Base-by-base conservation (phyloP, 1,140 invertebrate species). In the Leucophenga varia region DNA sequence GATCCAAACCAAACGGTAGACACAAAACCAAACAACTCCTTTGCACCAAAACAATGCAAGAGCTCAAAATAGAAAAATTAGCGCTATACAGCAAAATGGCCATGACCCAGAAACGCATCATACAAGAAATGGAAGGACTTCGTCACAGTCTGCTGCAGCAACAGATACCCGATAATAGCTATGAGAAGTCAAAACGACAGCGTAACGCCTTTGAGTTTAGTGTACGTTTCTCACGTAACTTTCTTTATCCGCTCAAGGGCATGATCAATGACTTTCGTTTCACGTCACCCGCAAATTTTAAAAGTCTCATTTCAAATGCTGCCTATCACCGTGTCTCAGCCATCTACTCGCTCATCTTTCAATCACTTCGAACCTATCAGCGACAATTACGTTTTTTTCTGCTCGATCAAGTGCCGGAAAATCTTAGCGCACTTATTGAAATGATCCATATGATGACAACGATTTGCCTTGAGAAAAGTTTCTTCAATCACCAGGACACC, bases 391-490 rank as follows among this genome's bases (percentile, higher is more conserved):
- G 68, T 2, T 72, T 47, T 43, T 72, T 72, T 6, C 50, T 72
- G 25, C 50, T 72, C 7, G 61, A 65, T 42, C 64, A 65, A 43
- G 68, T 72, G 48, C 61, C 68, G 4, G 64, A 72, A 38, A 72
- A 72, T 42, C 32, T 72, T 46, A 63, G 55, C 35, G 61, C 64
- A 8, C 50, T 72, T 21, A 59, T 72, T 9, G 68, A 72, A 39
- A 69, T 72, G 64, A 56, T 72, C 38, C 60, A 63, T 32, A 55
- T 57, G 7, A n/a, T 64, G 37, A 69, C 59, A 35, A 69, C 49
- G 18, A 46, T 61, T 7, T 72, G 68, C n/a, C 19, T 72, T 38
- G 61, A 72, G 0, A 72, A 72, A 48, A 43, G 52, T 16, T 49
- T 72, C 3, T 52, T 72, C 10, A 61, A 56, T 14, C 54, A 59